phyloP scores from a whole-genome alignment of 2,888 invertebrate species.

The Baronia brevicornis region DNA sequence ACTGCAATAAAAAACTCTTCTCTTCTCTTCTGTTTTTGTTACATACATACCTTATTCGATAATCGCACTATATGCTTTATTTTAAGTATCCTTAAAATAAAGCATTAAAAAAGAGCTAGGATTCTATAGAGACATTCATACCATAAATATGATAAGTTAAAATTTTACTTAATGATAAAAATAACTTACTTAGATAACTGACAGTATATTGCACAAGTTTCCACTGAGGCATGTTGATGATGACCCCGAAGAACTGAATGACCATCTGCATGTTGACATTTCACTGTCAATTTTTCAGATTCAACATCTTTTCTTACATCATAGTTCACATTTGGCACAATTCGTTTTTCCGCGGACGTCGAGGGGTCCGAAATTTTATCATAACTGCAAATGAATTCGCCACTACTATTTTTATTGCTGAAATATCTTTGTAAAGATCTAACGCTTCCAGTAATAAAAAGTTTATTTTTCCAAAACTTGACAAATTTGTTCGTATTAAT shows the following conservation, averaged over 20 bases:
- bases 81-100: too few species aligned
- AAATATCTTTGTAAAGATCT: constrained; percentile 63
- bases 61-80: too few species aligned
- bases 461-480: constrained; percentile 68
- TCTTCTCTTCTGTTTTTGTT: background rate
- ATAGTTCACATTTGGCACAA: constrained; percentile 27
- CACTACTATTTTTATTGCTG: constrained; percentile 46
- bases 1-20: too few species aligned
- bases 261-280: constrained; percentile 62
- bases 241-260: constrained; percentile 63
- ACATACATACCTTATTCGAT: too few species aligned
- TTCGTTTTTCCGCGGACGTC: constrained; percentile 44
- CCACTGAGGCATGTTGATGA: constrained; percentile 59
- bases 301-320: constrained; percentile 45
- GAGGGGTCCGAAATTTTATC: constrained; percentile 46
- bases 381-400: constrained; percentile 47
- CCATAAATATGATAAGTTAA: too few species aligned
- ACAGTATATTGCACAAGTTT: constrained; percentile 67
- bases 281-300: constrained; percentile 41
- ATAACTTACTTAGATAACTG: constrained; percentile 61
- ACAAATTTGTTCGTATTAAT: constrained; percentile 60
- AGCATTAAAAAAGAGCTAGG: too few species aligned
- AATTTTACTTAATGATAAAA: background rate
- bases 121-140: too few species aligned
- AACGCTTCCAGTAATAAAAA: constrained; percentile 62